A percentile compares a stretch with the other conserved stretches of the same genome.
Conservation (phyloP, 2,113 vertebrate species). For the Anser cygnoides region DNA sequence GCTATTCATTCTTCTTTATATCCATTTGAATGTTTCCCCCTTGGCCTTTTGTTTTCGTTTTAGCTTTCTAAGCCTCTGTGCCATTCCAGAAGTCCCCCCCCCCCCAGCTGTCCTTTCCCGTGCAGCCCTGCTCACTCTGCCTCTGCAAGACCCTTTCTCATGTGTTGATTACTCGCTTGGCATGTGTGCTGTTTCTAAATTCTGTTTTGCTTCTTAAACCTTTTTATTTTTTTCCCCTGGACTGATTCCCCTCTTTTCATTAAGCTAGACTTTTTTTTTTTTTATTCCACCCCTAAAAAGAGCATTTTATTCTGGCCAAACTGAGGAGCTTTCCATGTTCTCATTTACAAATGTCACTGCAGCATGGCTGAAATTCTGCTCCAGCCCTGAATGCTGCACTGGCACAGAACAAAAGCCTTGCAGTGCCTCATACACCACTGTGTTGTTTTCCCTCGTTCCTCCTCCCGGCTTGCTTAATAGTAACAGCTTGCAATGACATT, state of each 20-base stretch:
- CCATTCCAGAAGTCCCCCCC: neutral
- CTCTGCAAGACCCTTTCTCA: slow-evolving; percentile 17
- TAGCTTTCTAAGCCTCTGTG: slow-evolving; percentile 38
- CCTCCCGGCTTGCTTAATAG: neutral
- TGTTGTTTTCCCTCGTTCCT: neutral
- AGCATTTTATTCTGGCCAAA: slow-evolving; percentile 40
- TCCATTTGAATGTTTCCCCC: slow-evolving; percentile 49
- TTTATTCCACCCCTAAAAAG: neutral
- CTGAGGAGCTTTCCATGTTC: neutral
- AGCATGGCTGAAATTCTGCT: slow-evolving; percentile 6
- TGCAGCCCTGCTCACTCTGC: neutral
- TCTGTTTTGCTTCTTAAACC: slow-evolving; percentile 1
- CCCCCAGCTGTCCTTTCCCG: neutral
- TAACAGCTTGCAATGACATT: slow-evolving; percentile 48
- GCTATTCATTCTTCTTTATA: slow-evolving; percentile 51
- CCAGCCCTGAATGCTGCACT: neutral
- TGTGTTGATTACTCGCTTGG: neutral
- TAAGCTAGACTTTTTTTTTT: neutral
- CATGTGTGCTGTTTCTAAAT: neutral
- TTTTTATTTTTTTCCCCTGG: neutral
- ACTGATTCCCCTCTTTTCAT: slow-evolving; percentile 6
- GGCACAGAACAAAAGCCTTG: slow-evolving; percentile 46
- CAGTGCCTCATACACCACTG: slow-evolving; percentile 25
- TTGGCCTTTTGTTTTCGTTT: slow-evolving; percentile 58
- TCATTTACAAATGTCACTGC: slow-evolving; percentile 66